Evolutionary conservation across 2,888 invertebrate species (phyloP), one percentile per base, ranked within the genome.

Genomic region (Tanypteryx hageni): DNA sequence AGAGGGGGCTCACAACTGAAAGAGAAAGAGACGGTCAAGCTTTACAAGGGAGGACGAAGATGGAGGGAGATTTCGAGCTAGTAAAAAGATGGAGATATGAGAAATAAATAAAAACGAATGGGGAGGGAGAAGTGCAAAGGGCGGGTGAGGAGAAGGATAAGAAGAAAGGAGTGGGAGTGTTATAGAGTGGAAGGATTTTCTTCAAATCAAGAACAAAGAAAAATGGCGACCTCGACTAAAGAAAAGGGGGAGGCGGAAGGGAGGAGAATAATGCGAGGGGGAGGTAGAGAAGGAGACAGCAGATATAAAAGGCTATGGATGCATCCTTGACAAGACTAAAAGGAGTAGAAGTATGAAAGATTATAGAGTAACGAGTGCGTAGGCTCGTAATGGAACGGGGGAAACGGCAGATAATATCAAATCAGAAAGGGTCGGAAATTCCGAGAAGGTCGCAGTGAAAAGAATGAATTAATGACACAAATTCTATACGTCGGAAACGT

Each of bases 41-140:
- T 58, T 14, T 56, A 59, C 68, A 44, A 56, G 83, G 83, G 18
- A 64, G 83, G 83, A 56, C 56, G 83, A 83, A 83, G 83, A 83
- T 83, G 83, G 18, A 56, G 89, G 89, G 64, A 64, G 89, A 44
- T 64, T 68, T 44, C 44, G 83, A 83, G 57, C 83, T 57, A 83
- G 89, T 89, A 64, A 89, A 89, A 89, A 89, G 89, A 89, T 89
- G 64, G 64, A 89, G 89, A 89, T 89, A 68, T 89, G 56, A 89
- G 89, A 89, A 13, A 89, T 89, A 89, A 89, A 89, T 89, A 89
- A 89, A 89, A 89, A 44, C 16, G 61, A 59, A 61, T 59, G 31
- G 31, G 61, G 86, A 59, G 59, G 86, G 86, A n/a, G 14, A n/a
- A 18, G 56, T 13, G 14, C 9, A 44, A 18, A 1, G 57, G 9